Conservation (phyloP, 2,113 vertebrate genomes). For the Ailurus styani region DNA sequence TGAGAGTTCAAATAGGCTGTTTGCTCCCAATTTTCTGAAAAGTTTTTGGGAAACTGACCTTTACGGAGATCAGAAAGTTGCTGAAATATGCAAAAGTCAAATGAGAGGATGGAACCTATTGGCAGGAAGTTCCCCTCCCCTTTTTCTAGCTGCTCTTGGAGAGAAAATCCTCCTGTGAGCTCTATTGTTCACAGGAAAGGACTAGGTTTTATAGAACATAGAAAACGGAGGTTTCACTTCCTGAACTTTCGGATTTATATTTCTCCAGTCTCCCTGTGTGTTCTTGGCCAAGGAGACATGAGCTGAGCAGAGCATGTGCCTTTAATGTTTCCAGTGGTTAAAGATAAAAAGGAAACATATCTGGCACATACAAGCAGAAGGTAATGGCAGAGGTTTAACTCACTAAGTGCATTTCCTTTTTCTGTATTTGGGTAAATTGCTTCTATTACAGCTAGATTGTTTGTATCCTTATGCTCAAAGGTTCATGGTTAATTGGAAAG, state of each 20-base stretch:
- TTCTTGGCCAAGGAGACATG: not conserved
- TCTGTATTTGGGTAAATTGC: not conserved
- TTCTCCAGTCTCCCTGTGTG: not conserved
- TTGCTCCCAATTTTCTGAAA: not conserved
- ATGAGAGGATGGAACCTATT: not conserved
- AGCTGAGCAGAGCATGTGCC: not conserved
- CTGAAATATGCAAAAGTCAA: not conserved
- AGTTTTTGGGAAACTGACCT: not conserved
- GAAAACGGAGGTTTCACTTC: not conserved
- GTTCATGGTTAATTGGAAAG: not conserved
- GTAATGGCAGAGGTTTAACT: not conserved
- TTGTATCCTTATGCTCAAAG: not conserved
- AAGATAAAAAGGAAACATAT: not conserved
- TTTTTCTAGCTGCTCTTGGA: not conserved
- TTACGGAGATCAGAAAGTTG: not conserved
- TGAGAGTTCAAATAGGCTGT: not conserved
- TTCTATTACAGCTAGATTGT: not conserved
- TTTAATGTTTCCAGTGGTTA: not conserved
- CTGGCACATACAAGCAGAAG: not conserved
- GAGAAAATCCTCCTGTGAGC: not conserved
- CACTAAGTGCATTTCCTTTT: not conserved
- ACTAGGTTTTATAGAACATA: not conserved
- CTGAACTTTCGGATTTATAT: not conserved
- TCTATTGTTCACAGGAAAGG: not conserved
- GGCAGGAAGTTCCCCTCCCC: not conserved